Percentiles rank a stretch among this genome's conserved stretches.
These are phyloP conservation scores for Oligia fasciuncula DNA, from an alignment of 2,888 invertebrate species.

Conservation along the genomic window DNA sequence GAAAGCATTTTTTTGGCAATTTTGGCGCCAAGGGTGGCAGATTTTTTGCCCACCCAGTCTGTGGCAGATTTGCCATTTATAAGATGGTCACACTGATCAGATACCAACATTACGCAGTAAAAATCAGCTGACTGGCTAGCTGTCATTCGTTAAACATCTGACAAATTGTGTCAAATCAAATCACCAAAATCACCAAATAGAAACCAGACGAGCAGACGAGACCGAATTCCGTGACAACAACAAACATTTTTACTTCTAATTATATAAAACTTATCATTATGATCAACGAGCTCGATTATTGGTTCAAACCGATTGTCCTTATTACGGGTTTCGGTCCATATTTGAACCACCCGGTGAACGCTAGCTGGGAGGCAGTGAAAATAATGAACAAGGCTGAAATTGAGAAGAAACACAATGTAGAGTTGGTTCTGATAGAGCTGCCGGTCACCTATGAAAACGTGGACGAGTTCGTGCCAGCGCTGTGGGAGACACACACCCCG, in stretches of 20 bases:
- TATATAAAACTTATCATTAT: constrained; percentile 51
- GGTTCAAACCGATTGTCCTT: constrained; percentile 86
- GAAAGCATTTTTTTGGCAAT: no score
- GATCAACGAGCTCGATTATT: constrained; percentile 74
- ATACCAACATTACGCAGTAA: constrained; percentile 29
- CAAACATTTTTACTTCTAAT: neutral
- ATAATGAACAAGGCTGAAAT: constrained; percentile 89
- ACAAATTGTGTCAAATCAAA: neutral
- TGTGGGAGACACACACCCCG: constrained; percentile 93
- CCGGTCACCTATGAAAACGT: constrained; percentile 94
- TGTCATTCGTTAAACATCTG: constrained; percentile 20
- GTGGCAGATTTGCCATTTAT: no score
- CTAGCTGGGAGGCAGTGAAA: constrained; percentile 96
- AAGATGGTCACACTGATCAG: no score
- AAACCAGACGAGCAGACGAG: neutral
- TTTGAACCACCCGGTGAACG: constrained; percentile 92
- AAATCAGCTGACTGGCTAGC: constrained; percentile 40
- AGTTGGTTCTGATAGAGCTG: constrained; percentile 90
- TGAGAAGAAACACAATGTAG: constrained; percentile 82
- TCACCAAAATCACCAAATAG: neutral
- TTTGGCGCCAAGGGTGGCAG: no score
- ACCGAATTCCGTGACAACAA: neutral
- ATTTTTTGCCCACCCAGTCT: no score
- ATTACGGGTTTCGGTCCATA: constrained; percentile 96
- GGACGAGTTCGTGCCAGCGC: constrained; percentile 90